A percentile compares a stretch with the other conserved stretches of the same genome.
Conservation (phyloP, 2,797 vertebrate species). For the Hydrophis major region DNA sequence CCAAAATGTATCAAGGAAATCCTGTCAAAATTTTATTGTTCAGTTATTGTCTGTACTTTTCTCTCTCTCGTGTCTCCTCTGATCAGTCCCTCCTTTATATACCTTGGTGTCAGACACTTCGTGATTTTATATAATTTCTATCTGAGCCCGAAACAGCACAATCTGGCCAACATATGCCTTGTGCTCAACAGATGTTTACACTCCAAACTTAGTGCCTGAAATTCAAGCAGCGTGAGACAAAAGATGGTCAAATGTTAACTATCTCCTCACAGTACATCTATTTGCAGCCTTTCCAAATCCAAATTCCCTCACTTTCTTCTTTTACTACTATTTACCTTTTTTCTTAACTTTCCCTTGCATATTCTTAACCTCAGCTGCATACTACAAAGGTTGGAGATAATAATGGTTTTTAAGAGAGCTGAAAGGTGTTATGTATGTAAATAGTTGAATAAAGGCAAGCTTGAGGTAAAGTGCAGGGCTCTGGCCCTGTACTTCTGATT, state of each 20-base stretch:
- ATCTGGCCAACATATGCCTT: background rate
- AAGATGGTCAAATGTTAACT: background rate
- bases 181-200: constrained; percentile 4
- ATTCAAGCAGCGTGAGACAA: constrained; percentile 1
- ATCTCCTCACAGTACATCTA: background rate
- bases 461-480: too few species aligned
- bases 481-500: too few species aligned
- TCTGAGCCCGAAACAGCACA: background rate
- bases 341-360: background rate
- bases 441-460: too few species aligned
- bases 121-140: background rate
- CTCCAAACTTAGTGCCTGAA: background rate
- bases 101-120: background rate
- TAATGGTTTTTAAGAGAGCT: background rate
- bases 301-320: background rate
- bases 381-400: background rate
- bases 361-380: background rate
- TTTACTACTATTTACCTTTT: background rate
- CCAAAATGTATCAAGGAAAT: background rate
- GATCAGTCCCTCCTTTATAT: background rate
- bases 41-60: background rate
- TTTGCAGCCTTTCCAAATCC: background rate
- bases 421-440: background rate
- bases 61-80: background rate
- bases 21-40: background rate